Evolutionary conservation across 2,888 invertebrate genomes (phyloP).

Genomic region (Mesorhabditis spiculigera): DNA sequence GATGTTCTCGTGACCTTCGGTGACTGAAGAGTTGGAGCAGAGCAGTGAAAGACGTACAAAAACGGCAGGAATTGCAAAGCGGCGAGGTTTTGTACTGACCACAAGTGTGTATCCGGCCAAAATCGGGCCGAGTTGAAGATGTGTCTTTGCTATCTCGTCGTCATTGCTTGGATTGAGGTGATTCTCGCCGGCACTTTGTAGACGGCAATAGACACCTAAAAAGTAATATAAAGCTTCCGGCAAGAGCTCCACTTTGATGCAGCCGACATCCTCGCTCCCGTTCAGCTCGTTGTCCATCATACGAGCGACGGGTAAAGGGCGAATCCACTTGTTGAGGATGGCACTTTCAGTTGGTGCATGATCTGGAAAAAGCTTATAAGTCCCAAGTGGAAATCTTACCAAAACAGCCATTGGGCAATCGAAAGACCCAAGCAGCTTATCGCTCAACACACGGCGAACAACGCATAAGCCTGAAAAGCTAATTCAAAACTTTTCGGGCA

Average conservation of each 20-base stretch:
- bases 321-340: conserved; percentile 44
- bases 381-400: neutral
- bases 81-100: conserved; percentile 13
- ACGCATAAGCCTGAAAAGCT: conserved; percentile 11
- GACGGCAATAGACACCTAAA: conserved; percentile 30
- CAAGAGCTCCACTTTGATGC: conserved; percentile 29
- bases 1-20: conserved; percentile 20
- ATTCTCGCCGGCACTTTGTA: conserved; percentile 34
- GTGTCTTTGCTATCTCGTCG: conserved; percentile 32
- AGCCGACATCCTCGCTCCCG: conserved; percentile 43
- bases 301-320: conserved; percentile 28
- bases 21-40: conserved; percentile 32
- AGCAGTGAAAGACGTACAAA: conserved; percentile 38
- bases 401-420: neutral
- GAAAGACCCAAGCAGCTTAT: conserved; percentile 8
- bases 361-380: conserved; percentile 21
- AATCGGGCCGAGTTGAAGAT: conserved; percentile 43
- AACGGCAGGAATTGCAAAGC: neutral
- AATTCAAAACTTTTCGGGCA: neutral
- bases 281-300: conserved; percentile 30
- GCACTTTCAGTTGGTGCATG: conserved; percentile 23
- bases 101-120: conserved; percentile 34
- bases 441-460: conserved; percentile 6
- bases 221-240: neutral
- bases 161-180: conserved; percentile 36